Percentiles rank a stretch among this genome's conserved stretches.
Conservation (phyloP, 1,140 invertebrate species). For the fruit fly (Drosophila melanogaster) region DNA sequence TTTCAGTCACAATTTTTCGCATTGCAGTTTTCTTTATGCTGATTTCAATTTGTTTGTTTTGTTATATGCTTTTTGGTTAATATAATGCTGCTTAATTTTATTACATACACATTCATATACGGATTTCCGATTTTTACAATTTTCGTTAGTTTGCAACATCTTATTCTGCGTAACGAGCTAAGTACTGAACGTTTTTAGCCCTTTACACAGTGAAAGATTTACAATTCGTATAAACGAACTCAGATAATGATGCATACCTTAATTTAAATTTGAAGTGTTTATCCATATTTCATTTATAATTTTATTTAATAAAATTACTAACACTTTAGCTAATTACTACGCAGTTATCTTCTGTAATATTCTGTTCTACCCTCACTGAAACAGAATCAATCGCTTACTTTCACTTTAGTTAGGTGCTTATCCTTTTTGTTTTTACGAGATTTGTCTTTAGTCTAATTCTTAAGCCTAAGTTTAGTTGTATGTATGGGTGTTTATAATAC, state of each 20-base stretch:
- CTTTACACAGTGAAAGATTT: conserved; percentile 56
- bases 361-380: conserved; percentile 7
- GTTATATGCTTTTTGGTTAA: conserved; percentile 71
- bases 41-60: conserved; percentile 67
- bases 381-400: conserved; percentile 37
- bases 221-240: conserved; percentile 42
- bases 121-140: conserved; percentile 75
- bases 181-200: not conserved
- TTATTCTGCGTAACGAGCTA: conserved; percentile 30
- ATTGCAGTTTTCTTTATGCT: conserved; percentile 54
- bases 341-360: conserved; percentile 44
- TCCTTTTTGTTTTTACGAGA: conserved; percentile 47
- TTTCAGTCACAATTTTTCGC: conserved; percentile 55
- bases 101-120: conserved; percentile 80
- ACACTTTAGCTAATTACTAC: conserved; percentile 81
- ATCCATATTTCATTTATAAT: conserved; percentile 64
- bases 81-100: conserved; percentile 81
- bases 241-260: conserved; percentile 55
- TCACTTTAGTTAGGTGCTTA: conserved; percentile 68
- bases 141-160: conserved; percentile 23
- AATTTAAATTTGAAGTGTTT: conserved; percentile 48
- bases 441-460: conserved; percentile 64
- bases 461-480: conserved; percentile 45
- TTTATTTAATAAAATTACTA: conserved; percentile 83
- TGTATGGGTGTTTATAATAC: conserved; percentile 70